Percentiles rank a stretch among this genome's conserved stretches.
Evolutionary conservation across 2,888 invertebrate species (phyloP).

Genomic region (Synergus itoensis): DNA sequence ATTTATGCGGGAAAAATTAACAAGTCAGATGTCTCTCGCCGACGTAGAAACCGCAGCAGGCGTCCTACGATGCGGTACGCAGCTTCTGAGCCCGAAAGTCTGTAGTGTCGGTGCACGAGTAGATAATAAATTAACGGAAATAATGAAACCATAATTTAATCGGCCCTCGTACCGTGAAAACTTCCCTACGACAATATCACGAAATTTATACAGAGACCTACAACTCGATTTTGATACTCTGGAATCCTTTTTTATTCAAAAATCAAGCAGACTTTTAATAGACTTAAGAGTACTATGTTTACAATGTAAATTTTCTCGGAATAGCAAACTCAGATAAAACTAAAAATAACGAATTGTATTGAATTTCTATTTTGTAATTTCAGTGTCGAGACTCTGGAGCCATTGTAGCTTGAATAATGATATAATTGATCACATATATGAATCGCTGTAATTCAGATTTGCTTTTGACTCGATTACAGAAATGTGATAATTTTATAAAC

Average conservation of each 20-base stretch:
- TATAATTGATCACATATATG: neutral
- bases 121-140: slow-evolving; percentile 74
- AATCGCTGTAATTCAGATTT: neutral
- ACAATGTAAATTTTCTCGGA: neutral
- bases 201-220: slow-evolving; percentile 10
- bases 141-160: slow-evolving; percentile 73
- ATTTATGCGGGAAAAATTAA: slow-evolving; percentile 77
- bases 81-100: slow-evolving; percentile 44
- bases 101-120: slow-evolving; percentile 54
- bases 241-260: neutral
- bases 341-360: too few species aligned
- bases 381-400: too few species aligned
- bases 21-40: slow-evolving; percentile 73
- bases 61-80: slow-evolving; percentile 45
- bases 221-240: neutral
- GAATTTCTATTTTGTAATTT: too few species aligned
- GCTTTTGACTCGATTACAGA: neutral
- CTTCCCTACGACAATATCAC: slow-evolving; percentile 19
- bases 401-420: neutral
- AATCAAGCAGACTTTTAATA: neutral
- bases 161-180: slow-evolving; percentile 2
- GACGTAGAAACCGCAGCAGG: slow-evolving; percentile 30
- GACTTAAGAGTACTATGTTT: neutral
- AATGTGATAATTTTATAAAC: neutral
- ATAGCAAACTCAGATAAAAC: neutral